Evolutionary conservation across 2,888 invertebrate species (phyloP).

Genomic region (Rhagophthalmus giganteus): DNA sequence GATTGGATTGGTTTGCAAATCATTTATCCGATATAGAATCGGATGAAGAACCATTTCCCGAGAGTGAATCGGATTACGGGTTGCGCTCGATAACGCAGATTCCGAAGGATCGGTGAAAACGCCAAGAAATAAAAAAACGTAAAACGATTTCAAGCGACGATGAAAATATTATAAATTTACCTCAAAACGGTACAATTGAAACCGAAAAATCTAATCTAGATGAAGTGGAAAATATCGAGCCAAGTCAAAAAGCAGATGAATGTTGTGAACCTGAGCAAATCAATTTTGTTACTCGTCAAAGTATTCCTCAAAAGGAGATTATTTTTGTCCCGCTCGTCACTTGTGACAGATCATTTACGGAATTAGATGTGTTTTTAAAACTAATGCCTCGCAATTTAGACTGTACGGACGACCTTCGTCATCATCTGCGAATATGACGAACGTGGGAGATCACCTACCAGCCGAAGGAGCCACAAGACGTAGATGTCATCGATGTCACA

Average conservation of each 20-base stretch:
- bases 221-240: not conserved
- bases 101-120: no score
- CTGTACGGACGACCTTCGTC: not conserved
- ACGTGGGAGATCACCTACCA: slow-evolving; percentile 14
- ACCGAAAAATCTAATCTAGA: not conserved
- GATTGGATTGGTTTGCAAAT: no score
- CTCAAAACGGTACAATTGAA: slow-evolving; percentile 3
- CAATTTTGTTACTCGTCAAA: slow-evolving; percentile 1
- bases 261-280: slow-evolving; percentile 2
- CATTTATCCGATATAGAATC: no score
- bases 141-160: no score
- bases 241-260: not conserved
- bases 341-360: slow-evolving; percentile 1
- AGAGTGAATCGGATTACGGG: no score
- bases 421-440: slow-evolving; percentile 7
- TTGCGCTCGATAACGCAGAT: no score
- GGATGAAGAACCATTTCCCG: no score
- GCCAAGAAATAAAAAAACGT: no score
- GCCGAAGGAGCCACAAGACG: slow-evolving; percentile 14
- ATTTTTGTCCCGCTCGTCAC: not conserved
- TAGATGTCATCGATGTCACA: slow-evolving; percentile 16
- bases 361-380: slow-evolving; percentile 4
- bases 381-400: slow-evolving; percentile 2
- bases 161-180: no score
- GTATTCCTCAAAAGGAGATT: not conserved